phyloP scores from a whole-genome alignment of 2,888 invertebrate genomes.

The Caenorhabditis imperialis region DNA sequence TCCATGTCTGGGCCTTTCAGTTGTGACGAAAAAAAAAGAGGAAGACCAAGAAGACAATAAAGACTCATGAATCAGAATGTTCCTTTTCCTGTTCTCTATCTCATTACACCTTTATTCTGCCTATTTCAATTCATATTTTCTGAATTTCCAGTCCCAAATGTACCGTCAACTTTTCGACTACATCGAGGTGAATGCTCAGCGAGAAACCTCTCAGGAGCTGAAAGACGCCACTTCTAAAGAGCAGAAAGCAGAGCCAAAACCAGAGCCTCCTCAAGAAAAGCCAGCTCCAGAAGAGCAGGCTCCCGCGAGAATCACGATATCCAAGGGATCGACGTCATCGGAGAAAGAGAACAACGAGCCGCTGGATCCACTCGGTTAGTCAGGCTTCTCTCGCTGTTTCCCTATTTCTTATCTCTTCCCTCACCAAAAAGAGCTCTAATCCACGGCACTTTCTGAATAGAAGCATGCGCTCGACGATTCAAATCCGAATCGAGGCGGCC shows the following conservation, averaged over 20 bases:
- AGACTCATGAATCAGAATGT: too few species aligned
- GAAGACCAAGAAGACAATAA: too few species aligned
- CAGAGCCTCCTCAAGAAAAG: neutral
- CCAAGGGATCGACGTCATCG: constrained; percentile 15
- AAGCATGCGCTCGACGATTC: constrained; percentile 3
- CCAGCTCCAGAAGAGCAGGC: neutral
- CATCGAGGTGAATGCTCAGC: constrained; percentile 30
- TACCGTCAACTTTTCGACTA: constrained; percentile 43
- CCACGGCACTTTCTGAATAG: neutral
- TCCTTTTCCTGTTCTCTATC: too few species aligned
- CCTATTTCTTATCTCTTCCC: constrained; percentile 11
- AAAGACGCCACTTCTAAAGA: too few species aligned
- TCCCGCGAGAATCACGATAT: constrained; percentile 5
- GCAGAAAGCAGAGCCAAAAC: neutral
- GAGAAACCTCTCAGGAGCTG: neutral
- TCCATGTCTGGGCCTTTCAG: too few species aligned
- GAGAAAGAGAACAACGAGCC: constrained; percentile 46
- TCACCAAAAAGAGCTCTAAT: too few species aligned
- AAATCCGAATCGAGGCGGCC: constrained; percentile 18
- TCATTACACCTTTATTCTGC: too few species aligned
- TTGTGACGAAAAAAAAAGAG: too few species aligned
- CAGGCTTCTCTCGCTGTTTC: constrained; percentile 11
- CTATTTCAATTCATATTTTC: neutral
- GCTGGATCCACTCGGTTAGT: constrained; percentile 30
- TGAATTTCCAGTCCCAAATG: constrained; percentile 5